These are phyloP conservation scores for Catharus bicknelli DNA, from an alignment of 2,113 vertebrate genomes.

Conservation along the genomic window DNA sequence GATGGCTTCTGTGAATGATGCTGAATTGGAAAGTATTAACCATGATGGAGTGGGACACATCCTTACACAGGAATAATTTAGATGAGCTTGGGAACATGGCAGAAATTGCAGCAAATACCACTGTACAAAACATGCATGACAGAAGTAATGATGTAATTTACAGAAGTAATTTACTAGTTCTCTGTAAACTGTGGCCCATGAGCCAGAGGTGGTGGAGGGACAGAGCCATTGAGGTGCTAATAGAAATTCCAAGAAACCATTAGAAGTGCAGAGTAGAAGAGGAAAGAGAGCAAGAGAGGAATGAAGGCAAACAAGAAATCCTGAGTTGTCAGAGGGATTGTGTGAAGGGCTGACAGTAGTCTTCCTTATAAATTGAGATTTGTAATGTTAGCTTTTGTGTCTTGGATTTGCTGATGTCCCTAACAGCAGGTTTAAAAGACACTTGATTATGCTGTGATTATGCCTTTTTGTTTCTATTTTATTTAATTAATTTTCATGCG, in stretches of 20 bases:
- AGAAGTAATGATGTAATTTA: background rate
- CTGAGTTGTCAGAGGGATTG: background rate
- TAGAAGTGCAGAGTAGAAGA: background rate
- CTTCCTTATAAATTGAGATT: background rate
- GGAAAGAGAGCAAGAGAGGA: background rate
- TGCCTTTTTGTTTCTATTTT: background rate
- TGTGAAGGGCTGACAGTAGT: background rate
- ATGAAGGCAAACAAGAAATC: background rate
- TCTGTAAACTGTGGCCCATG: background rate
- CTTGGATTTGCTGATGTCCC: background rate
- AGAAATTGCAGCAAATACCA: background rate
- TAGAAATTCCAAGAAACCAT: background rate
- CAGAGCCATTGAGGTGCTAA: background rate
- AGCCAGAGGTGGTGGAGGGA: background rate
- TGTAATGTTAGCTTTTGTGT: background rate
- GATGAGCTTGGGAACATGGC: background rate
- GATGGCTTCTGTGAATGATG: background rate
- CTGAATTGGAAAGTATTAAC: background rate
- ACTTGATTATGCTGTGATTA: conserved; percentile 28
- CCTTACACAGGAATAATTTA: background rate
- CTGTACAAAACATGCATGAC: background rate
- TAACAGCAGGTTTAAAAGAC: background rate
- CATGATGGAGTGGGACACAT: background rate
- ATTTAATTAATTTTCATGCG: conserved; percentile 26
- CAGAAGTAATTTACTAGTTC: background rate